phyloP scores from a whole-genome alignment of 2,888 invertebrate genomes.

The Pegoplata infirma region DNA sequence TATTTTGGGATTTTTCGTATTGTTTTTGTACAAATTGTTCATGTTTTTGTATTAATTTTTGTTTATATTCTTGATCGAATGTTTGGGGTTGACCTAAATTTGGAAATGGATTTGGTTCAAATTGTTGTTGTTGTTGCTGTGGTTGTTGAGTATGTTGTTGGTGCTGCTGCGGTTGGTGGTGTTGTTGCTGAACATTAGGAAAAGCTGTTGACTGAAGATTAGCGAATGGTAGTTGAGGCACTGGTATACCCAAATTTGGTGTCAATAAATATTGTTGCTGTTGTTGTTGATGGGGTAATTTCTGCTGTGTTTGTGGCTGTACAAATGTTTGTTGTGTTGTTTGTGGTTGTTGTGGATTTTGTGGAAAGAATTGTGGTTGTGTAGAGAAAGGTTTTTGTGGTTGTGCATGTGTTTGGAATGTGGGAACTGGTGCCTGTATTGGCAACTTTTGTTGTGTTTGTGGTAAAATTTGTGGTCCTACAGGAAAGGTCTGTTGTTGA shows the following conservation, averaged over 20 bases:
- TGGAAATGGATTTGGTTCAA: slow-evolving; percentile 62
- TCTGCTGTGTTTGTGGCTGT: slow-evolving; percentile 61
- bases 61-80: slow-evolving; percentile 84
- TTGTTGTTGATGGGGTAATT: slow-evolving; percentile 57
- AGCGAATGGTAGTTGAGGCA: slow-evolving; percentile 68
- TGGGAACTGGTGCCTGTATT: slow-evolving; percentile 69
- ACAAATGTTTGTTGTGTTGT: slow-evolving; percentile 60
- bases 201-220: slow-evolving; percentile 69
- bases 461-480: slow-evolving; percentile 64
- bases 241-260: slow-evolving; percentile 71
- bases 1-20: slow-evolving; percentile 87
- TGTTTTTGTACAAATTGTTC: slow-evolving; percentile 89
- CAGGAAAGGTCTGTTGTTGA: slow-evolving; percentile 43
- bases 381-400: slow-evolving; percentile 67
- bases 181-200: slow-evolving; percentile 62
- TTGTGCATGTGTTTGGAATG: slow-evolving; percentile 67
- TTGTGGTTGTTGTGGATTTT: slow-evolving; percentile 59
- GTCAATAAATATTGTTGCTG: slow-evolving; percentile 66
- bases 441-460: slow-evolving; percentile 74
- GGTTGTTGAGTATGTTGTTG: slow-evolving; percentile 61
- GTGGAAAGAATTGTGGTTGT: slow-evolving; percentile 64
- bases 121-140: slow-evolving; percentile 66
- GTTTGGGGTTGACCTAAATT: slow-evolving; percentile 63
- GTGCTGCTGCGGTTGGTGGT: slow-evolving; percentile 65
- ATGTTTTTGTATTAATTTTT: slow-evolving; percentile 85